phyloP scores from a whole-genome alignment of 2,888 invertebrate genomes.

The Noctua pronuba region DNA sequence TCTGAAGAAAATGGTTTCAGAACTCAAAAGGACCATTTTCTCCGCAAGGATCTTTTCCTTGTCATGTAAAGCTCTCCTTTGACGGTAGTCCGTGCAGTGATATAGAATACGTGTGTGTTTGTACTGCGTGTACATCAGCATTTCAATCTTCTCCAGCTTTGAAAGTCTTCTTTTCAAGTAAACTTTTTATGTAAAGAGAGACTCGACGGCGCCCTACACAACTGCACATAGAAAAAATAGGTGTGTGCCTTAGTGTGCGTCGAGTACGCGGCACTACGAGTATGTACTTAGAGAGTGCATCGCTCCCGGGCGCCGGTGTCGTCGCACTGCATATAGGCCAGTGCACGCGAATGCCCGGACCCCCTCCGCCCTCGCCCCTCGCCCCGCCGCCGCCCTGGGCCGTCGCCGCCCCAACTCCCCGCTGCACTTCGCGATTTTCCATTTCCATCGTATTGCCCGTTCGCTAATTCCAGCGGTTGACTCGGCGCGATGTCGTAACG shows the following conservation, averaged over 20 bases:
- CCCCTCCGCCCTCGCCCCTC: constrained; percentile 72
- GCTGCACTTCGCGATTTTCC: constrained; percentile 88
- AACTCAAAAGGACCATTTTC: constrained; percentile 43
- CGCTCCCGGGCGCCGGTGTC: constrained; percentile 90
- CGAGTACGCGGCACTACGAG: constrained; percentile 84
- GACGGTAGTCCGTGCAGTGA: constrained; percentile 28
- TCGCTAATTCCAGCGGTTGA: constrained; percentile 83
- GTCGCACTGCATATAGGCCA: constrained; percentile 91
- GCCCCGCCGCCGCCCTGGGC: constrained; percentile 56
- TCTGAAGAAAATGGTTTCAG: constrained; percentile 26
- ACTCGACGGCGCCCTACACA: constrained; percentile 81
- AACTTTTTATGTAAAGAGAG: constrained; percentile 82
- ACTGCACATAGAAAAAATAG: constrained; percentile 85
- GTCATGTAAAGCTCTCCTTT: constrained; percentile 51
- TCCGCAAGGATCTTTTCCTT: constrained; percentile 45
- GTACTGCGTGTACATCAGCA: constrained; percentile 60
- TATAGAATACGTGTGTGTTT: constrained; percentile 41
- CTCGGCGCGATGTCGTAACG: constrained; percentile 81
- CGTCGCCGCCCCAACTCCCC: constrained; percentile 67
- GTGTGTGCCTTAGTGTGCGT: constrained; percentile 86
- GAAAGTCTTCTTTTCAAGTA: constrained; percentile 84
- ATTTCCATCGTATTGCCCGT: constrained; percentile 84
- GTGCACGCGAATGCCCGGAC: constrained; percentile 89
- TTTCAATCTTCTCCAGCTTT: constrained; percentile 82
- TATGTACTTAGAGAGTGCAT: constrained; percentile 88